These are phyloP conservation scores for Lophius americanus DNA, from an alignment of 2,797 vertebrate genomes.

Conservation along the genomic window DNA sequence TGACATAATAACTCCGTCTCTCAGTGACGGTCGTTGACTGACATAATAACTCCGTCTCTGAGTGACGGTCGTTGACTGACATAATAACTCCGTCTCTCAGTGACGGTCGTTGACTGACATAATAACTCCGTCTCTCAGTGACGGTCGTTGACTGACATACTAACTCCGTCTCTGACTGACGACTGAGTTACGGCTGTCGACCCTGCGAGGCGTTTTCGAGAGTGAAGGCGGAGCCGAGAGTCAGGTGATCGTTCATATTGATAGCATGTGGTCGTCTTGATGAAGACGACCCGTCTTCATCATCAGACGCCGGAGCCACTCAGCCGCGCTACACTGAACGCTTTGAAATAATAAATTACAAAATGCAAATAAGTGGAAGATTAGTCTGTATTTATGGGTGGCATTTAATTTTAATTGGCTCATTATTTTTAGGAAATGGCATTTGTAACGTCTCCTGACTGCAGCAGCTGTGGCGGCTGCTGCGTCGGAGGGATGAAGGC, in stretches of 20 bases:
- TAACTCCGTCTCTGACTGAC: too few species aligned
- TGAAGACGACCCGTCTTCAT: too few species aligned
- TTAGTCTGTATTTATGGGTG: conserved; percentile 78
- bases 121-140: too few species aligned
- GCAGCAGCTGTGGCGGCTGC: conserved; percentile 74
- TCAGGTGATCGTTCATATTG: not conserved
- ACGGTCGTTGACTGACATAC: too few species aligned
- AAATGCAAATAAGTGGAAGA: conserved; percentile 74
- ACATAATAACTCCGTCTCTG: too few species aligned
- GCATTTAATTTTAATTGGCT: conserved; percentile 83
- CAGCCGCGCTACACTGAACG: conserved; percentile 50
- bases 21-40: too few species aligned
- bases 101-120: too few species aligned
- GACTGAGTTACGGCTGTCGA: too few species aligned
- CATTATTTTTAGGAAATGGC: conserved; percentile 81
- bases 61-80: too few species aligned
- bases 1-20: too few species aligned
- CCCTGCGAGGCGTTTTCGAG: too few species aligned
- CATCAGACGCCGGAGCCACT: conserved; percentile 48
- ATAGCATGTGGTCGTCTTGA: conserved; percentile 8
- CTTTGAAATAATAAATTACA: conserved; percentile 73
- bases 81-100: too few species aligned
- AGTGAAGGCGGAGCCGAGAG: not conserved
- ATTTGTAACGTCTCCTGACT: conserved; percentile 77
- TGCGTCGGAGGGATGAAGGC: conserved; percentile 44